These are phyloP conservation scores for Flabesymbios commensalis DNA, from an alignment of 2,888 invertebrate species.

Conservation along the genomic window DNA sequence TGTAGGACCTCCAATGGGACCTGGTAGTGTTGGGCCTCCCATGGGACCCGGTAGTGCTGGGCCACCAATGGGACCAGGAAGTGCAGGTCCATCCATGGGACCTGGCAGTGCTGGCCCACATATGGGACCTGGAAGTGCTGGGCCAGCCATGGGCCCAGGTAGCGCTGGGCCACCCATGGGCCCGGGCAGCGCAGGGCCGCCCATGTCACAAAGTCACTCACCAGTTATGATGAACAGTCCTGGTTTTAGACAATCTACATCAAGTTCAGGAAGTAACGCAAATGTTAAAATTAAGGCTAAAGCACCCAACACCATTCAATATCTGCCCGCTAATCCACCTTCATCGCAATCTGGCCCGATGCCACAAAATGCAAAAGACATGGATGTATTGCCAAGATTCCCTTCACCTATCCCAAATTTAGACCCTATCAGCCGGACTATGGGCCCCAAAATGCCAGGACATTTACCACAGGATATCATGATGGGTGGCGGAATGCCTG, in stretches of 20 bases:
- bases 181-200: background rate
- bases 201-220: no score
- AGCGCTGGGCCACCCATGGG: background rate
- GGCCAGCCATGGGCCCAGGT: background rate
- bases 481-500: no score
- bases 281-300: slow-evolving; percentile 91
- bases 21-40: no score
- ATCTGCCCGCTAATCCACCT: slow-evolving; percentile 87
- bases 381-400: slow-evolving; percentile 12
- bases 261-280: slow-evolving; percentile 69
- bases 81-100: no score
- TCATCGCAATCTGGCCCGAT: background rate
- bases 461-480: no score
- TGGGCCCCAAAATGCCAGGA: no score
- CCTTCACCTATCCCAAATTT: slow-evolving; percentile 9
- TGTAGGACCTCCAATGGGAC: no score
- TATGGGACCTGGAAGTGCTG: background rate
- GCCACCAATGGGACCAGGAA: no score
- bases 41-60: no score
- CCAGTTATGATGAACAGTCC: no score
- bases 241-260: slow-evolving; percentile 6
- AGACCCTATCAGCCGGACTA: slow-evolving; percentile 5
- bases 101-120: no score
- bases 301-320: slow-evolving; percentile 97
- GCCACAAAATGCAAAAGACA: background rate